Evolutionary conservation across 2,797 vertebrate genomes (phyloP), one percentile per base, ranked within the genome.

Genomic region (Eospalax fontanierii): DNA sequence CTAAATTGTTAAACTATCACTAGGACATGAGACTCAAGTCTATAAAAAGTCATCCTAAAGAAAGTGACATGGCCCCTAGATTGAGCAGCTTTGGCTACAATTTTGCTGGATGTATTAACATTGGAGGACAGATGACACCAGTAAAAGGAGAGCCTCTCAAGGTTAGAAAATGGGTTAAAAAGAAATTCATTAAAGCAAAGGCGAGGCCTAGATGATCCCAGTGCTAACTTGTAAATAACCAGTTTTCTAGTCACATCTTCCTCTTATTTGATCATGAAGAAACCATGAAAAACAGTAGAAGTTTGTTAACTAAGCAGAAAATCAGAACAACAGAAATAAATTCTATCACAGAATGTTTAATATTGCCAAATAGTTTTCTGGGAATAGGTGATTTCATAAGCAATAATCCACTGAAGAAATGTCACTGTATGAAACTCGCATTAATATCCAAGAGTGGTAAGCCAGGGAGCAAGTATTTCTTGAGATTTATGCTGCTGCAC

Each of bases 361-460:
- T 57, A 86, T 54, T 61, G 61, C 35, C n/a, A 95, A 86, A 88
- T 4, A 75, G 6, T 84, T 91, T 46, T 73, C n/a, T 94, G 70
- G 71, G 30, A 40, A 79, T 6, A 85, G 30, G 15, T n/a, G 2
- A 81, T 26, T 76, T 9, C 54, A 78, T 9, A 83, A 11, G 8
- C 33, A 70, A 93, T 80, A 79, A 16, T 71, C 73, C 54, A 86
- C 28, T 12, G 61, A 59, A 73, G 19, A 0, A 81, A 66, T 40
- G 6, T 2, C 43, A 73, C 28, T 10, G 22, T 4, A 38, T 59
- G 35, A 61, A 28, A 8, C 2, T n/a, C 18, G 8, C 5, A 54
- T 4, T 43, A 63, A 40, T 35, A 22, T 0, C 4, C 50, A 9
- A 59, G 33, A 4, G 4, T 14, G 35, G 30, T 7, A 16, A 4